phyloP scores from a whole-genome alignment of 2,113 vertebrate genomes.

The Cyprinodon brontotheroides region DNA sequence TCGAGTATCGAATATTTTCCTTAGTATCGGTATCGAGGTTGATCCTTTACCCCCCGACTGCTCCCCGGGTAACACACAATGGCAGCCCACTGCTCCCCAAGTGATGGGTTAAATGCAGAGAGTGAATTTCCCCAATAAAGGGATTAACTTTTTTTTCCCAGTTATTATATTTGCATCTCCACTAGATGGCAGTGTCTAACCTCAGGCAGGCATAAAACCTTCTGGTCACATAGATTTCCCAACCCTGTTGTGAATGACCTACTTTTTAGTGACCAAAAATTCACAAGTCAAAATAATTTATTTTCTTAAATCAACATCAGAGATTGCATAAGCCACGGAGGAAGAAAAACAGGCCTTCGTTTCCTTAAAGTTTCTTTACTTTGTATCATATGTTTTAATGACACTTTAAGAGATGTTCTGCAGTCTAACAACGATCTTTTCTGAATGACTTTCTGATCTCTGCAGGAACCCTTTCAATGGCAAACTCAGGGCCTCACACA shows the following conservation, averaged over 20 bases:
- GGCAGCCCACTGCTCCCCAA: no score
- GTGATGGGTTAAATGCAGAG: no score
- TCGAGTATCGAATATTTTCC: no score
- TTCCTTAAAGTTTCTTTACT: background rate
- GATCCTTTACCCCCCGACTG: no score
- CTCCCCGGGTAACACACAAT: no score
- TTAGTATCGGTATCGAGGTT: no score
- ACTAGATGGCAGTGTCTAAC: conserved; percentile 69
- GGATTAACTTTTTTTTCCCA: background rate
- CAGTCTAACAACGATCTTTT: conserved; percentile 1
- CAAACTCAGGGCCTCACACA: conserved; percentile 93
- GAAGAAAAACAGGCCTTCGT: conserved; percentile 1
- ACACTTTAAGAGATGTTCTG: conserved; percentile 1
- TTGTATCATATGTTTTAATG: background rate
- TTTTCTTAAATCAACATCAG: conserved; percentile 32
- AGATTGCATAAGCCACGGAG: conserved; percentile 1
- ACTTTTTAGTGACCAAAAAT: conserved; percentile 65
- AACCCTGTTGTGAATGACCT: conserved; percentile 68
- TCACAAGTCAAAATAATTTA: conserved; percentile 36
- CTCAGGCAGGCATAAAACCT: background rate
- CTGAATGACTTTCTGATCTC: conserved; percentile 6
- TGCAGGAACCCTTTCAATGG: conserved; percentile 94
- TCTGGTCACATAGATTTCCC: conserved; percentile 35
- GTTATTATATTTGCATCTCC: conserved; percentile 28
- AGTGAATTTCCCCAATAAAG: no score